Base-by-base conservation (phyloP, 2,113 vertebrate species). In the Garra rufa region DNA sequence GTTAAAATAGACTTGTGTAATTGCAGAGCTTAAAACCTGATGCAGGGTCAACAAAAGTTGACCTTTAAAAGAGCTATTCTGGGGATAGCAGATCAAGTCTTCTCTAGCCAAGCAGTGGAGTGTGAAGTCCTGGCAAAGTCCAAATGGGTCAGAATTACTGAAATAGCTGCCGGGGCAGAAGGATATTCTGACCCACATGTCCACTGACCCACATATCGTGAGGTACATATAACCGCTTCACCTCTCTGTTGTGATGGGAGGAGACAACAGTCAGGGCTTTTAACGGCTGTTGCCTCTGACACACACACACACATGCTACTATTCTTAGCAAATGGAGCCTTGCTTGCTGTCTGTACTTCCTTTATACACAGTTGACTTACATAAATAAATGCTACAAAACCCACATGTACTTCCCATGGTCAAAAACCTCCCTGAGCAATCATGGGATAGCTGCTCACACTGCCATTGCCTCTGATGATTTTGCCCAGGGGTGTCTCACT, bases 121-220 rank as follows among this genome's bases (percentile, higher is more conserved):
- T 87, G 21, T 76, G 78, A 55, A 17, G 87, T 74, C 59, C 74
- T 44, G 28, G 85, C 82, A 65, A 55, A 76, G 59, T 71, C 84
- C 83, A 83, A 88, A 88, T 84, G 83, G 48, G 81, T 73, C 85
- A 81, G 83, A 89, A 89, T 85, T 71, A 89, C 89, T 85, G 83
- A 89, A 91, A 93, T 93, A 92, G 90, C 87, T 77, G 14, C 82
- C 43, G 52, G 81, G 76, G 46, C 87, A 88, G 85, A 85, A 89
- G 76, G 84, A 92, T 87, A 87, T 82, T 91, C 86, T 92, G 92
- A 93, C 89, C 90, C 89, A 91, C 87, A 92, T 91, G 84, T 91
- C 88, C 83, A 83, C 8, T 91, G 92, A 91, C 92, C 93, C 88
- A 93, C 86, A 92, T 94, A 85, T 88, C 67, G 87, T 46, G 48